These are phyloP conservation scores for Myotis daubentonii DNA, from an alignment of 2,797 vertebrate species.

Conservation along the genomic window DNA sequence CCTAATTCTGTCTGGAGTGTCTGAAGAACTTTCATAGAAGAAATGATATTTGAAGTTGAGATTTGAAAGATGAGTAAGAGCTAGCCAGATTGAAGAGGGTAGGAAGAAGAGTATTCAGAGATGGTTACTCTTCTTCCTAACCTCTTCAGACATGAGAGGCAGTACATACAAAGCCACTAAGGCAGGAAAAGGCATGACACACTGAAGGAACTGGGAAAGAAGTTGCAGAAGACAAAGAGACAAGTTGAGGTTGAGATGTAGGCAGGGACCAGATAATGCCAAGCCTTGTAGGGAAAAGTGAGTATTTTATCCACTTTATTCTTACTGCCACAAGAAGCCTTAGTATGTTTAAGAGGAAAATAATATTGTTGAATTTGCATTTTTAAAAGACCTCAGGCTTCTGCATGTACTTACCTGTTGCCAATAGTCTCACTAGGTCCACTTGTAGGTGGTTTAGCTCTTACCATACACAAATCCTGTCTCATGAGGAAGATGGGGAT, in stretches of 20 bases:
- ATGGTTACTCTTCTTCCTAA: too few species aligned
- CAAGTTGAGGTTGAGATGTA: not conserved
- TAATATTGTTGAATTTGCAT: not conserved
- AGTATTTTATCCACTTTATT: not conserved
- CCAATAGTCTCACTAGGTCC: not conserved
- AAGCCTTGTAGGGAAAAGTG: not conserved
- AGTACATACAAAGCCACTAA: not conserved
- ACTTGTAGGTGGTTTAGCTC: not conserved
- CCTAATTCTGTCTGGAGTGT: constrained; percentile 2
- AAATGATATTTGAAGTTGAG: not conserved
- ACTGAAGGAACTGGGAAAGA: not conserved
- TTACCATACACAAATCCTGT: not conserved
- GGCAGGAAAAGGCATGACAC: not conserved
- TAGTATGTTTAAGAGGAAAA: not conserved
- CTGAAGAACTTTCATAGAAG: constrained; percentile 31
- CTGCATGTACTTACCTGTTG: not conserved
- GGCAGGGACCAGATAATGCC: not conserved
- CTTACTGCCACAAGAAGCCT: not conserved
- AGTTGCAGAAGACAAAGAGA: not conserved
- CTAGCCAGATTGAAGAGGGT: not conserved
- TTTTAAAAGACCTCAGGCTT: not conserved
- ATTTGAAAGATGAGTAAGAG: not conserved
- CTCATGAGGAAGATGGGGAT: not conserved
- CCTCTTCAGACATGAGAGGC: not conserved
- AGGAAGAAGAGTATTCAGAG: not conserved